Conservation (phyloP, 2,113 vertebrate species). For the Theristicus caerulescens region DNA sequence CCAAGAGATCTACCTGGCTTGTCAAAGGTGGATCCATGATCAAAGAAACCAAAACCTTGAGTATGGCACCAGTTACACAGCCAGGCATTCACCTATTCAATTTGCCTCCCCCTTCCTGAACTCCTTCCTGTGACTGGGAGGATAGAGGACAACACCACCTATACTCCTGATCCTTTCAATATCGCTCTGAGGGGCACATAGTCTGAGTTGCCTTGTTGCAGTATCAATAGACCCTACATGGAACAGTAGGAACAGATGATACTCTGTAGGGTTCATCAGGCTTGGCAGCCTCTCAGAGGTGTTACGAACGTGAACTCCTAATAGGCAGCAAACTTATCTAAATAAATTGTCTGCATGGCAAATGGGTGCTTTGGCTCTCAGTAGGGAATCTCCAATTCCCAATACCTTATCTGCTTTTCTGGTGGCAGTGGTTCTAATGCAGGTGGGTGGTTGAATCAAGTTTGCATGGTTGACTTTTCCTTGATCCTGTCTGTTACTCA, state of each 20-base stretch:
- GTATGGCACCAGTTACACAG: background rate
- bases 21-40: background rate
- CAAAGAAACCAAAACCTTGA: background rate
- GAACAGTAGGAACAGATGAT: too few relatives aligned
- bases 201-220: background rate
- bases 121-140: background rate
- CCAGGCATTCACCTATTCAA: background rate
- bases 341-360: background rate
- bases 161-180: background rate
- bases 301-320: background rate
- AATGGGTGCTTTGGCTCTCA: background rate
- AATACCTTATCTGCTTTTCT: background rate
- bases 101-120: background rate
- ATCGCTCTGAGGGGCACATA: background rate
- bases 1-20: background rate
- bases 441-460: background rate
- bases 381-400: background rate
- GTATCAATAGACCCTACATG: background rate
- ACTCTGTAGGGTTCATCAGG: background rate
- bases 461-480: background rate
- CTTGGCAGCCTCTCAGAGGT: background rate
- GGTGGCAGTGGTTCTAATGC: background rate
- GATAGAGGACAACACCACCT: background rate
- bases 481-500: background rate
- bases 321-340: background rate